These are phyloP conservation scores for Pardalotus punctatus DNA, from an alignment of 2,113 vertebrate genomes.

Conservation along the genomic window DNA sequence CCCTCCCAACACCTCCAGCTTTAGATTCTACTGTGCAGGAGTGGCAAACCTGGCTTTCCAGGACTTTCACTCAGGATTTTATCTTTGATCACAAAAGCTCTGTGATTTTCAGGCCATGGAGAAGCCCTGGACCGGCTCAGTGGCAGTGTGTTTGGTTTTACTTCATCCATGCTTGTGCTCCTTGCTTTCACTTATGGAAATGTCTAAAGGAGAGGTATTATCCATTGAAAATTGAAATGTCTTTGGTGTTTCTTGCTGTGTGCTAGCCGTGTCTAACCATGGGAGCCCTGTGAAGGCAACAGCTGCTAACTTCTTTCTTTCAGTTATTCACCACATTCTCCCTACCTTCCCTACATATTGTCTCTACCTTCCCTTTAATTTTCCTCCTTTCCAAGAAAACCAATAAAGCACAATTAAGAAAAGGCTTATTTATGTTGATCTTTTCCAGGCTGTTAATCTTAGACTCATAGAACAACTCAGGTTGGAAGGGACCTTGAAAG, in stretches of 20 bases:
- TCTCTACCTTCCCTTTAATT: background rate
- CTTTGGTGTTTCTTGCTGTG: background rate
- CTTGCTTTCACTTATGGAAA: background rate
- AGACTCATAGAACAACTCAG: background rate
- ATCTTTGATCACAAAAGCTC: background rate
- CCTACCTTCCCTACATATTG: background rate
- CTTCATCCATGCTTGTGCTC: background rate
- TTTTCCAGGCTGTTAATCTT: background rate
- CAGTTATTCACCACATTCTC: background rate
- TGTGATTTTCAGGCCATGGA: background rate
- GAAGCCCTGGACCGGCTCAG: background rate
- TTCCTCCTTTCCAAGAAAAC: background rate
- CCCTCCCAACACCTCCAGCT: background rate
- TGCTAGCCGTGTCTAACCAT: background rate
- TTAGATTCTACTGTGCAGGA: background rate
- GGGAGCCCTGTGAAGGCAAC: background rate
- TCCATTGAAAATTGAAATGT: background rate
- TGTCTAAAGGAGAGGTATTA: background rate
- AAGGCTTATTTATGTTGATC: background rate
- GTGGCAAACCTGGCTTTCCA: background rate
- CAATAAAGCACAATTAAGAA: background rate
- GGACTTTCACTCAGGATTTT: background rate
- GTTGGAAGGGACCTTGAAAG: background rate
- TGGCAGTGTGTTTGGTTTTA: background rate
- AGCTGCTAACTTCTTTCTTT: background rate